Base-by-base conservation (phyloP, 1,140 invertebrate genomes). In the Leptonema lineaticorne region DNA sequence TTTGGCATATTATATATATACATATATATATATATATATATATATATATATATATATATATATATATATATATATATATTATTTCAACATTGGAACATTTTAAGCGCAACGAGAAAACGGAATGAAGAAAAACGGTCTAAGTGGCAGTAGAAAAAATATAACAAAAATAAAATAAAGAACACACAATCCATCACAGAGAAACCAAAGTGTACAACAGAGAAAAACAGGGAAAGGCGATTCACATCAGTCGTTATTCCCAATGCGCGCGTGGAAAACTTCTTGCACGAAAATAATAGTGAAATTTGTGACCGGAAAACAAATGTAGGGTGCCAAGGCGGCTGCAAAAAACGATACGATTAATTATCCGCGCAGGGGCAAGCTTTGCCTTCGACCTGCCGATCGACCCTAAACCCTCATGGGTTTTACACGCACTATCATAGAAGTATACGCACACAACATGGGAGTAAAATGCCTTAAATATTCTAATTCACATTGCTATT, bases 341-440 rank as follows among this genome's bases (percentile, higher is more conserved):
- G 62, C 41, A 64, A 64, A 64, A 64, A 64, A 50, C 62, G 62
- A 64, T 37, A 64, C 62, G 62, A 64, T 64, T 64, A 64, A 64
- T 64, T 64, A 64, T 64, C 62, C 62, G 14, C 45, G 20, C 20
- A 26, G 58, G 58, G 24, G 37, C 9, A 14, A 3, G 5, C 11
- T 16, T 7, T 37, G 6, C 58, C 58, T 30, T 3, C 24, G 37
- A 37, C 28, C 58, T 37, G 57, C 60, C 60, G 37, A 46, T 63
- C 60, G 37, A 48, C 62, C 62, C 37, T 30, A n/a, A 57, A 28
- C n/a, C 14, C 57, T 20, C 28, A 16, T 11, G 57, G 57, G 30
- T 20, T 20, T 29, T 29, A 27, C 24, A 5, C 26, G 18, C 22
- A 53, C 50, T 53, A 53, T 53, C 27, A n/a, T n/a, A n/a, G n/a